Evolutionary conservation across 2,888 invertebrate genomes (phyloP), one percentile per base, ranked within the genome.

Genomic region (Morpho helenor): DNA sequence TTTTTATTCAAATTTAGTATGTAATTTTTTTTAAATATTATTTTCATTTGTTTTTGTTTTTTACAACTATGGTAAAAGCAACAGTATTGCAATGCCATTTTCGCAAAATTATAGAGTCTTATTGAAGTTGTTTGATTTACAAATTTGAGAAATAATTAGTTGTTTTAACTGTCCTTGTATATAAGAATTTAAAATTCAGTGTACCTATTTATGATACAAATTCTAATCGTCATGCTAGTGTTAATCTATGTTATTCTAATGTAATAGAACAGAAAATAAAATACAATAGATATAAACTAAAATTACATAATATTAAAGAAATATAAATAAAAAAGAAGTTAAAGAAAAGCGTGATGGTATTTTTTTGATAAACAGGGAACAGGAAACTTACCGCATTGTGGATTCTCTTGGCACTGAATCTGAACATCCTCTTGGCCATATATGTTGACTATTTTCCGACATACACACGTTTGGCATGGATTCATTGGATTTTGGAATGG

Each of bases 381-480:
- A 8, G n/a, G n/a, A 49, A 50, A 56, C 65, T 77, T 66, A 87
- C 87, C 72, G 58, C 87, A 87, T 42, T 79, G 70, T 8, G 72
- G 76, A 56, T 77, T 81, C 0, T 79, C 75, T 41, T 76, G 68
- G 68, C 87, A 87, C 2, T 74, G 67, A 16, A 87, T 80, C 10
- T 73, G 63, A 10, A 76, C 72, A 22, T 84, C 80, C 9, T 62
- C 64, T 10, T 68, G 66, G 3, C 79, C 80, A 42, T 65, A 66
- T 2, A 54, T 7, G 55, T 71, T 69, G 7, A 71, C 7, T 0
- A 64, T 48, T 47, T 74, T 72, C 43, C 53, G 65, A 67, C 87
- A 87, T 41, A 80, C 65, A 64, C 87, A 87, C 22, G 79, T 67
- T 65, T 86, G 87, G 68, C 87, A 87, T 7, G 84, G 86, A 54